Percentiles rank a stretch among this genome's conserved stretches.
phyloP scores from a whole-genome alignment of 2,113 vertebrate genomes.

The Isichthys henryi region DNA sequence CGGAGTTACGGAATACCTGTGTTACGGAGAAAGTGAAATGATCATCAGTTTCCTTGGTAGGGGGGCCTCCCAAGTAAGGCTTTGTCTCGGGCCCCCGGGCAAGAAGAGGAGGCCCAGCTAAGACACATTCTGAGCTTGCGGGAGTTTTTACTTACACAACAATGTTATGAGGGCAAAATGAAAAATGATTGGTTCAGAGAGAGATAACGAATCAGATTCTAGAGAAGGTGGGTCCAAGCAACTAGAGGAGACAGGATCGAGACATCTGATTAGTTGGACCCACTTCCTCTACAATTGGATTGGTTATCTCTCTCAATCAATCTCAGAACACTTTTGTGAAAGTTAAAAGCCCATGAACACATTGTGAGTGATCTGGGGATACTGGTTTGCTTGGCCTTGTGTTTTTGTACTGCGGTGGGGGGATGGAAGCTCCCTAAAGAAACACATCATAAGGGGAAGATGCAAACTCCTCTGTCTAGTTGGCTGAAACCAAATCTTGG shows the following conservation, averaged over 20 bases:
- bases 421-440: background rate
- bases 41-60: background rate
- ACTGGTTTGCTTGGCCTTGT: background rate
- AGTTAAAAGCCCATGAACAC: background rate
- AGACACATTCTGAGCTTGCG: background rate
- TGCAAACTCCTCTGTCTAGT: background rate
- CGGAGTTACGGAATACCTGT: too few relatives aligned
- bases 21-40: background rate
- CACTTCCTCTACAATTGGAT: background rate
- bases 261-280: background rate
- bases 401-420: background rate
- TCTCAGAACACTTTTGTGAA: background rate
- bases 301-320: background rate
- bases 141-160: background rate
- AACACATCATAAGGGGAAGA: background rate
- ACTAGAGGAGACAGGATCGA: background rate
- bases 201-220: background rate
- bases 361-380: background rate
- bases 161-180: background rate
- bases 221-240: background rate
- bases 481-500: background rate
- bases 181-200: background rate
- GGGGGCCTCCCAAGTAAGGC: background rate
- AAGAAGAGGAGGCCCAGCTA: background rate
- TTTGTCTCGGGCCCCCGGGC: background rate